phyloP scores from a whole-genome alignment of 2,797 vertebrate species.

The Trichosurus vulpecula region DNA sequence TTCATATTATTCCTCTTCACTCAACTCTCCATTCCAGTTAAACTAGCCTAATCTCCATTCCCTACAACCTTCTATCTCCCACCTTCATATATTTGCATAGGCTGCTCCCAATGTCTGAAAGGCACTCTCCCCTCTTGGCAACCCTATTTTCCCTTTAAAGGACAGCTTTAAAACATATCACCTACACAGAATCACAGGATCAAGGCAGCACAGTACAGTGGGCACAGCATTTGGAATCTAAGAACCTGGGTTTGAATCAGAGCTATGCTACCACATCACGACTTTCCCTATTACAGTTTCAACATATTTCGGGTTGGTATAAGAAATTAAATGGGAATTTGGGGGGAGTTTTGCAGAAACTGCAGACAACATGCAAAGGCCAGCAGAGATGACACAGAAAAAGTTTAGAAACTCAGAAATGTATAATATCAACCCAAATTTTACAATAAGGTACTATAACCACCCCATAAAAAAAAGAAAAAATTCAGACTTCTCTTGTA shows the following conservation, averaged over 20 bases:
- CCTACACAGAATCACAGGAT: not conserved
- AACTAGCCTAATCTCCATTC: not conserved
- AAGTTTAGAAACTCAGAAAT: not conserved
- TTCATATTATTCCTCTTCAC: not conserved
- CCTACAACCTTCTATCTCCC: not conserved
- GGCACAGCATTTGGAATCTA: not conserved
- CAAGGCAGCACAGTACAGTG: not conserved
- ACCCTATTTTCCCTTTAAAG: not conserved
- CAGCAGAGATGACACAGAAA: not conserved
- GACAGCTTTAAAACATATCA: not conserved
- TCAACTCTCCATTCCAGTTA: not conserved
- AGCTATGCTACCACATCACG: not conserved
- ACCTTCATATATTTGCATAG: not conserved
- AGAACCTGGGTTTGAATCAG: not conserved
- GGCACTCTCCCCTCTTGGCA: not conserved
- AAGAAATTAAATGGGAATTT: not conserved
- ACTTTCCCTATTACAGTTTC: no score
- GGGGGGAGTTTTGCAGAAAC: not conserved
- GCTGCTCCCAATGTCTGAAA: not conserved
- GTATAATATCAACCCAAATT: not conserved
- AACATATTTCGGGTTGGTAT: not conserved
- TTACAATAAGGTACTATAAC: not conserved
- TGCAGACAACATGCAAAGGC: not conserved
- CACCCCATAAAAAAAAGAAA: not conserved
- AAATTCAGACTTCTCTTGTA: not conserved